Percentiles rank a stretch among this genome's conserved stretches.
Evolutionary conservation across 2,888 invertebrate species (phyloP).

Genomic region (Apocheima hispidaria): DNA sequence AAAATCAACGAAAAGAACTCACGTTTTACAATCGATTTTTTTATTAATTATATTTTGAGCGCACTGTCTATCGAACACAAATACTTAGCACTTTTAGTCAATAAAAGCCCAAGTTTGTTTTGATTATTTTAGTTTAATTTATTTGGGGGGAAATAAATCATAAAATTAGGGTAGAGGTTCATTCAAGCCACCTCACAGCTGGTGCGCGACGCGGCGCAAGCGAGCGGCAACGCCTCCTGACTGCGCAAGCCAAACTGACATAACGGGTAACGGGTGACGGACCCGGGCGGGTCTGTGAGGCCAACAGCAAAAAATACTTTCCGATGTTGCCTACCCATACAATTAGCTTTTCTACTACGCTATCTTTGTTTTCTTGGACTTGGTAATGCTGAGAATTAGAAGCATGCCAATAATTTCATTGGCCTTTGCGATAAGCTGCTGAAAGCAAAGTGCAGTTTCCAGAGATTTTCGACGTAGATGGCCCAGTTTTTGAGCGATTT

Average conservation of each 20-base stretch:
- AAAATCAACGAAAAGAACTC: conserved; percentile 68
- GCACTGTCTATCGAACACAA: conserved; percentile 47
- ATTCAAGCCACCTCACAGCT: conserved; percentile 63
- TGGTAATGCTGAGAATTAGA: background rate
- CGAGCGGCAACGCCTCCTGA: conserved; percentile 64
- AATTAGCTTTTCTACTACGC: conserved; percentile 27
- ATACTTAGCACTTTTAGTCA: conserved; percentile 62
- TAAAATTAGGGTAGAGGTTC: conserved; percentile 58
- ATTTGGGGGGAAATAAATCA: conserved; percentile 35
- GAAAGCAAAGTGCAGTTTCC: too few species aligned
- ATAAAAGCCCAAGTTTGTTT: conserved; percentile 65
- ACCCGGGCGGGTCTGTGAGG: conserved; percentile 52
- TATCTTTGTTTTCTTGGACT: background rate
- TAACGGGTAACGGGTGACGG: conserved; percentile 51
- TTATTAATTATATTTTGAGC: conserved; percentile 56
- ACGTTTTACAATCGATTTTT: conserved; percentile 76
- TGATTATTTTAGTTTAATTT: conserved; percentile 49
- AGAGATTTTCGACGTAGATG: background rate
- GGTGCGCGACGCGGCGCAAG: conserved; percentile 56
- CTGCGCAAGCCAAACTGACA: conserved; percentile 73
- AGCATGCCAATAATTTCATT: background rate
- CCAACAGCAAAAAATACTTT: conserved; percentile 42
- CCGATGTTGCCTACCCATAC: conserved; percentile 47
- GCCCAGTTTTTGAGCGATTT: too few species aligned
- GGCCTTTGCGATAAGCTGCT: background rate